These are phyloP conservation scores for Tichodroma muraria DNA, from an alignment of 2,113 vertebrate genomes.

Conservation along the genomic window DNA sequence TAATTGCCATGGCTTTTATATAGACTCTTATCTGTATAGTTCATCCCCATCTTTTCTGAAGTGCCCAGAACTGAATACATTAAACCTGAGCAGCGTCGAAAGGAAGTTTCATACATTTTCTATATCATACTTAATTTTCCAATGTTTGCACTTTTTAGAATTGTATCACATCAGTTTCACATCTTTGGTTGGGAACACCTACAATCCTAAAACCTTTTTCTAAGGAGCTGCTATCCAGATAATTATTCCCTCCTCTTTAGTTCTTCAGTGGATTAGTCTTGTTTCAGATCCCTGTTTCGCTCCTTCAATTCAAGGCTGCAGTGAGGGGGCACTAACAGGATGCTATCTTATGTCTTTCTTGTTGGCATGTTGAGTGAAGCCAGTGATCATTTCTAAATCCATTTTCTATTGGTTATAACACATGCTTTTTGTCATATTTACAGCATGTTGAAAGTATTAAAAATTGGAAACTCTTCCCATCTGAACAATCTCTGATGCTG, in stretches of 20 bases:
- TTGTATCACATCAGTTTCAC: neutral
- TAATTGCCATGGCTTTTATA: neutral
- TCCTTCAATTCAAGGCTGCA: neutral
- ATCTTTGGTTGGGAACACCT: neutral
- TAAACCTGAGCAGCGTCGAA: neutral
- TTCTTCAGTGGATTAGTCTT: neutral
- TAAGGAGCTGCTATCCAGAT: neutral
- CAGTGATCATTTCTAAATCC: neutral
- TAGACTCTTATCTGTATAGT: neutral
- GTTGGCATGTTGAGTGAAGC: neutral
- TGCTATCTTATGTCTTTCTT: neutral
- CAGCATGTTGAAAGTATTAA: neutral
- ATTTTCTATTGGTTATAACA: neutral
- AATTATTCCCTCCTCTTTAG: neutral
- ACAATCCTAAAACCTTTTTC: neutral
- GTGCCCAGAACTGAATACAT: neutral
- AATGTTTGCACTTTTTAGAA: neutral
- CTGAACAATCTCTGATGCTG: neutral
- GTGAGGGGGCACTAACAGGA: neutral
- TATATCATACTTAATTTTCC: neutral
- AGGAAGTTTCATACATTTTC: neutral
- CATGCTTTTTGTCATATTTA: neutral
- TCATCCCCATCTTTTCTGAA: neutral
- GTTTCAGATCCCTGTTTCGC: neutral
- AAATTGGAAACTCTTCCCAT: neutral